A percentile compares a stretch with the other conserved stretches of the same genome.
phyloP scores from a whole-genome alignment of 1,140 invertebrate genomes.

The Drosophila takahashii region DNA sequence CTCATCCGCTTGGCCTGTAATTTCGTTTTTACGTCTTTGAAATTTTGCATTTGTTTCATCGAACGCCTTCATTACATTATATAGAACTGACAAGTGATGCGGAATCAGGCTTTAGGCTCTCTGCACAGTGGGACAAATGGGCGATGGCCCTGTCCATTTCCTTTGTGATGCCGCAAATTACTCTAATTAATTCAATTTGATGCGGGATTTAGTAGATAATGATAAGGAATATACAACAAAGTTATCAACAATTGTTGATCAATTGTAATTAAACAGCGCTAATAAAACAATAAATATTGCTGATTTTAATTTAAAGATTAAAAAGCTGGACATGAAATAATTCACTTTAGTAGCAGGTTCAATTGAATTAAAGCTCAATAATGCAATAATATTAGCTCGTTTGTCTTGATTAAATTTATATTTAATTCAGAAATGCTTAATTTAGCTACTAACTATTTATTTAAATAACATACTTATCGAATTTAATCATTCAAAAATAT shows the following conservation, averaged over 20 bases:
- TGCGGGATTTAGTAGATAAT: background rate
- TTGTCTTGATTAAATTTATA: too few relatives aligned
- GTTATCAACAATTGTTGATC: background rate
- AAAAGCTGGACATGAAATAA: background rate
- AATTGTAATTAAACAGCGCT: background rate
- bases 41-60: conserved; percentile 82
- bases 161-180: background rate
- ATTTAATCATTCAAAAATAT: too few relatives aligned
- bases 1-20: conserved; percentile 57
- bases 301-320: conserved; percentile 17
- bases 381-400: too few relatives aligned
- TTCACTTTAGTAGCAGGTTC: background rate
- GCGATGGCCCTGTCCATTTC: background rate
- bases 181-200: conserved; percentile 22
- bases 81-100: conserved; percentile 69
- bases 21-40: conserved; percentile 76
- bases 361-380: background rate
- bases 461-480: too few relatives aligned
- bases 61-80: conserved; percentile 80
- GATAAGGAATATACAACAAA: background rate
- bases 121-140: conserved; percentile 54
- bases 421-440: too few relatives aligned
- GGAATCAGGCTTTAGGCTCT: conserved; percentile 40
- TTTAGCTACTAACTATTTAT: too few relatives aligned
- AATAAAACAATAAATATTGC: background rate